Base-by-base conservation (phyloP, 2,888 invertebrate species). In the Cephus runcator region DNA sequence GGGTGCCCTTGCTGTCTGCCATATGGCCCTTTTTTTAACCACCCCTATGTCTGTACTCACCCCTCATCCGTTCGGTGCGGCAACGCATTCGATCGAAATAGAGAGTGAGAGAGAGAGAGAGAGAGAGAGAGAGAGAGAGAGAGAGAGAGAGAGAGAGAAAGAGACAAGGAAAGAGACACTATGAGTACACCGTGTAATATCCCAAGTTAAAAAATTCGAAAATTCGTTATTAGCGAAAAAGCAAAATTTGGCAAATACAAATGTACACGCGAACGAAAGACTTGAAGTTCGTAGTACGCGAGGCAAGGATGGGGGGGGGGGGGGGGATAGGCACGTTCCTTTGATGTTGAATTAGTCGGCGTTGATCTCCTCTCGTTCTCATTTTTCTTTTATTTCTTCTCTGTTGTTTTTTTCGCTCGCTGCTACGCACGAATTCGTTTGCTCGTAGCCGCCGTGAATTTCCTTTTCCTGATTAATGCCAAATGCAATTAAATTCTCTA, bases 21-120 rank as follows among this genome's bases (percentile, higher is more conserved):
- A 90, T 90, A 90, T 90, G 89, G 88, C 86, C 85, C 85, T 73
- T 77, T 75, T 75, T 83, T 85, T 80, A 80, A 75, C 80, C 80
- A 83, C 84, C 83, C 82, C 82, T 80, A 75, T 85, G 79, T 79
- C 79, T 81, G 82, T 69, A 69, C 56, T 76, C 79, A 80, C 78
- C 34, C 71, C 71, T 71, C 71, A 34, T 71, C 71, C 71, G 12
- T 34, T 34, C 71, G 15, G 31, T 11, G 9, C 31, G 71, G 31
- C 34, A 34, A 23, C 71, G 71, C 15, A 71, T 71, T 71, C 71
- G 71, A 33, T 56, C 56, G 56, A 23, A 23, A 23, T 56, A 56
- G 23, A 56, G 56, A 56, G 23, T 15, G 40, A 6, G 15, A 4
- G 15, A 12, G 40, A 40, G 36, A 11, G 35, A 3, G 34, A 34